Evolutionary conservation across 2,797 vertebrate species (phyloP), one percentile per base, ranked within the genome.

Genomic region (Danio kyathit): DNA sequence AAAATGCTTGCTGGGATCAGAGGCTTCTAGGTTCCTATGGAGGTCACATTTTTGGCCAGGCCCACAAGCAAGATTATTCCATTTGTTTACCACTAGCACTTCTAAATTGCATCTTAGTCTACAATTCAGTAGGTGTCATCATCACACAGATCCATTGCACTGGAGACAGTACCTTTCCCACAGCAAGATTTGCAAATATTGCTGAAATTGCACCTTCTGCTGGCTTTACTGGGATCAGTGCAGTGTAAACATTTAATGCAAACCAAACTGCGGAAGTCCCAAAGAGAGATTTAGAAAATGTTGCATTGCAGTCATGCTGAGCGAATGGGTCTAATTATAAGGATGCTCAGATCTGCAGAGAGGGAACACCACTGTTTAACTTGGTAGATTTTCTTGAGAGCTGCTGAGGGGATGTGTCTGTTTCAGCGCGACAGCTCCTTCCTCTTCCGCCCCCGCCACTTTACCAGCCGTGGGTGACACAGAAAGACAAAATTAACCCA

Each of bases 401-500:
- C 40, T 66, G 64, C 59, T 46, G 64, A 59, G 74, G 74, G 54
- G 76, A 86, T 73, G 71, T 40, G 44, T 72, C 75, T 71, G 49
- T 85, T 51, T 7, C 74, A 52, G 10, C 1, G 16, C 69, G 70
- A 74, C 78, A 74, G 78, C 65, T 83, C 64, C 57, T 61, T 83
- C 72, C 76, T 73, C 64, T 66, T 63, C 59, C 74, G 9, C 74
- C 80, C 79, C 74, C 71, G 52, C 82, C 52, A 69, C 49, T 71
- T 76, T 72, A 64, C 17, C 69, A 73, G 69, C 78, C 78, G 49
- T 73, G 80, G 78, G 66, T 79, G 74, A 72, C 64, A 81, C 17
- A 49, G 51, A 69, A 74, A 69, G 67, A 80, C 48, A 70, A 77
- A 86, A 72, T 82, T 59, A 84, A 82, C 80, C 74, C 29, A n/a